Conservation (phyloP, 2,888 invertebrate species). For the Siphonodentalium dalli region DNA sequence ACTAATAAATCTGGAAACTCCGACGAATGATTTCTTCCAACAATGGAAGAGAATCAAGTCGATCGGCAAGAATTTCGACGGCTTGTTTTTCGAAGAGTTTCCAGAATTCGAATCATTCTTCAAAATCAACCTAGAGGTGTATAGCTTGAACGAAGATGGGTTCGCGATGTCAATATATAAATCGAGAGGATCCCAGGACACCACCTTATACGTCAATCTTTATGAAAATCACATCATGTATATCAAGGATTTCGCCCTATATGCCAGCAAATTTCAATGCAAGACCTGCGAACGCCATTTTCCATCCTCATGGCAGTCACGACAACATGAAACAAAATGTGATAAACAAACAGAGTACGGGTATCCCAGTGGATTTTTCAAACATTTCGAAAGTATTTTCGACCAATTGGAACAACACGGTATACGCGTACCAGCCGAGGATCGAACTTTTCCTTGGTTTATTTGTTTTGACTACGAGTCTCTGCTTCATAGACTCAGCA, state of each 20-base stretch:
- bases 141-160: conserved; percentile 20
- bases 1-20: background rate
- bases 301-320: background rate
- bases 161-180: conserved; percentile 18
- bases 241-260: conserved; percentile 8
- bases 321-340: no score
- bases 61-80: background rate
- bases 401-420: no score
- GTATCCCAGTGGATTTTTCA: no score
- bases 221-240: conserved; percentile 23
- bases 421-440: no score
- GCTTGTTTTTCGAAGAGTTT: conserved; percentile 1
- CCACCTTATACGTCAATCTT: conserved; percentile 24
- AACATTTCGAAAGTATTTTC: no score
- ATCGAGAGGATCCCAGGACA: conserved; percentile 11
- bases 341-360: background rate
- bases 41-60: background rate
- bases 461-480: no score
- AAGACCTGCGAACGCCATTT: conserved; percentile 22
- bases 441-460: no score
- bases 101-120: conserved; percentile 18
- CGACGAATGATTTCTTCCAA: background rate
- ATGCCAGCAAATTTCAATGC: conserved; percentile 16
- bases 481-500: no score
- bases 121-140: conserved; percentile 20